Conservation (phyloP, 2,113 vertebrate species). For the Lagopus leucura region DNA sequence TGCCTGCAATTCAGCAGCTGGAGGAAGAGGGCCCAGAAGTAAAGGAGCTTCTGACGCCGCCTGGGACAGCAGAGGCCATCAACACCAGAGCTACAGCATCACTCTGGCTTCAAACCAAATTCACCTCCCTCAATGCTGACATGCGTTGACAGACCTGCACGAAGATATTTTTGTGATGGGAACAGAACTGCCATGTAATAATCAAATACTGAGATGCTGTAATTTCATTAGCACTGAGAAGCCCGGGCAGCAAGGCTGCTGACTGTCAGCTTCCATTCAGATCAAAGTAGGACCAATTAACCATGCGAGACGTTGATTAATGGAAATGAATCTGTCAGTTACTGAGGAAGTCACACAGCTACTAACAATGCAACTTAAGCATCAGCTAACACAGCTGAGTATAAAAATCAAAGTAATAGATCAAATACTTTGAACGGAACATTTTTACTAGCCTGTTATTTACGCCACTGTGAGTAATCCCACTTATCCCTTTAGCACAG, state of each 20-base stretch:
- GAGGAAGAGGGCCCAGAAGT: not conserved
- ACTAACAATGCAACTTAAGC: not conserved
- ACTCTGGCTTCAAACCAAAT: not conserved
- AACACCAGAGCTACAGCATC: not conserved
- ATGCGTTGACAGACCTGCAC: not conserved
- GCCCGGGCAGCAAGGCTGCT: not conserved
- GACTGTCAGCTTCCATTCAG: not conserved
- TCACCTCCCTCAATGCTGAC: not conserved
- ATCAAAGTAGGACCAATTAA: not conserved
- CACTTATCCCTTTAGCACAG: not conserved
- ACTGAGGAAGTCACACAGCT: not conserved
- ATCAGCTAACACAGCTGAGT: not conserved
- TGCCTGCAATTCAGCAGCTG: not conserved
- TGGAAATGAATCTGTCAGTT: not conserved
- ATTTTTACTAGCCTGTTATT: not conserved
- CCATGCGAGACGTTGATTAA: rapidly evolving
- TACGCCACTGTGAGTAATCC: not conserved
- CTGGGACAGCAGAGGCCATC: not conserved
- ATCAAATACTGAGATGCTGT: not conserved
- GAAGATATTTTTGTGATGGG: not conserved
- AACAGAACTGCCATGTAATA: not conserved
- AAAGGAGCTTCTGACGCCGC: not conserved
- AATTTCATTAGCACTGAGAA: not conserved
- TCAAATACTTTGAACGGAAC: not conserved
- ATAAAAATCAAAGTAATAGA: not conserved